Base-by-base conservation (phyloP, 2,888 invertebrate genomes). In the Caradrina clavipalpis region DNA sequence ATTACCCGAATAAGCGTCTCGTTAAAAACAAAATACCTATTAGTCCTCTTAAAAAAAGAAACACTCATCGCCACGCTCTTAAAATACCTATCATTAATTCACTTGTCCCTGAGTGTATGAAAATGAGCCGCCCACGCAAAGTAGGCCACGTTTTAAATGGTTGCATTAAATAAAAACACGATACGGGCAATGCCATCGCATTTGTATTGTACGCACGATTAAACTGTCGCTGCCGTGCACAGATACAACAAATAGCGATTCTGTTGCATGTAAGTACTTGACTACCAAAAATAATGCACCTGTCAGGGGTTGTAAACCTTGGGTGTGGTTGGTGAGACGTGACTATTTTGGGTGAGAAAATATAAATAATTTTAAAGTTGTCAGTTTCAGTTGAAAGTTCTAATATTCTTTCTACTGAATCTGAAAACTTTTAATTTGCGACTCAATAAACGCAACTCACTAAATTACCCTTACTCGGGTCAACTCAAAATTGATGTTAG, bases 151-250 rank as follows among this genome's bases (percentile, higher is more conserved):
- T 73, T 67, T 71, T 63, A 74, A 78, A 78, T 19, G 50, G 47
- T 54, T 72, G 61, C 73, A 72, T 73, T 78, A 50, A 62, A 78
- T 73, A 76, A 78, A 77, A 78, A 73, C 73, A 59, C 50, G 73
- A 62, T 63, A 73, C 74, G 61, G 62, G 35, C 66, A 47, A 54
- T n/a, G 49, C 56, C 58, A 22, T 49, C 73, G 55, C 78, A 76
- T 76, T 76, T 78, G 58, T 76, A 78, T 59, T 22, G 79, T 49
- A 67, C 62, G 79, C 67, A 67, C 75, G 74, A 79, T 79, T 78
- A 51, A 74, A 19, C 47, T 62, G 76, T 73, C 62, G 59, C 39
- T 62, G 57, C 42, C 31, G 21, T 15, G 15, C 22, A 26, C 22
- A 55, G 54, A 66, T 53, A 57, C 19, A 78, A 73, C 65, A 57